Conservation (phyloP, 1,140 invertebrate genomes). For the Ganaspis sp. region DNA sequence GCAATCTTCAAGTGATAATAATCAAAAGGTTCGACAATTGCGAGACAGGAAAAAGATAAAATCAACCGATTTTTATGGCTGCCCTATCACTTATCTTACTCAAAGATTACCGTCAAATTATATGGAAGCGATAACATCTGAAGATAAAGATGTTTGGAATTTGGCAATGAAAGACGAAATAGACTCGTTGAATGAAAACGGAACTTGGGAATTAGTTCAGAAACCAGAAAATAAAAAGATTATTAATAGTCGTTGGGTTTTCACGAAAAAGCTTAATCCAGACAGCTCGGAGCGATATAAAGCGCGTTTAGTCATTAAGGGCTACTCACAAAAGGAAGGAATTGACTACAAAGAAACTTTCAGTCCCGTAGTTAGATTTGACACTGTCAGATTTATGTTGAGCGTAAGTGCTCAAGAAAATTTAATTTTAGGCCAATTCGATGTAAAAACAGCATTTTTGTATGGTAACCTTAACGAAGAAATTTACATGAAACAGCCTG, state of each 20-base stretch:
- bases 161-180: constrained; percentile 4
- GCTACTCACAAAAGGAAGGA: constrained; percentile 37
- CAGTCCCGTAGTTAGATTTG: constrained; percentile 25
- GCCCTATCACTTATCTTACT: background rate
- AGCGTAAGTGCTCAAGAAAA: background rate
- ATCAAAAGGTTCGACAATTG: background rate
- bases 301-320: constrained; percentile 38
- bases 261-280: background rate
- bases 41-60: background rate
- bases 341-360: constrained; percentile 42
- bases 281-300: background rate
- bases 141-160: background rate
- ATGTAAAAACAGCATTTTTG: constrained; percentile 65
- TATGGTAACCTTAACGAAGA: constrained; percentile 63
- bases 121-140: background rate
- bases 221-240: background rate
- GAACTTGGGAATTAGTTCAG: background rate
- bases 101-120: background rate
- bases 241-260: background rate
- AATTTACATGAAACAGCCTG: constrained; percentile 64
- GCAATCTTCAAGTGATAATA: background rate
- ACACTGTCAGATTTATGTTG: constrained; percentile 22
- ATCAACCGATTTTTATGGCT: background rate
- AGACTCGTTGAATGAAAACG: background rate
- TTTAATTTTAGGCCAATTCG: constrained; percentile 47